phyloP scores from a whole-genome alignment of 2,888 invertebrate genomes.

The Pantelozetes paolii region DNA sequence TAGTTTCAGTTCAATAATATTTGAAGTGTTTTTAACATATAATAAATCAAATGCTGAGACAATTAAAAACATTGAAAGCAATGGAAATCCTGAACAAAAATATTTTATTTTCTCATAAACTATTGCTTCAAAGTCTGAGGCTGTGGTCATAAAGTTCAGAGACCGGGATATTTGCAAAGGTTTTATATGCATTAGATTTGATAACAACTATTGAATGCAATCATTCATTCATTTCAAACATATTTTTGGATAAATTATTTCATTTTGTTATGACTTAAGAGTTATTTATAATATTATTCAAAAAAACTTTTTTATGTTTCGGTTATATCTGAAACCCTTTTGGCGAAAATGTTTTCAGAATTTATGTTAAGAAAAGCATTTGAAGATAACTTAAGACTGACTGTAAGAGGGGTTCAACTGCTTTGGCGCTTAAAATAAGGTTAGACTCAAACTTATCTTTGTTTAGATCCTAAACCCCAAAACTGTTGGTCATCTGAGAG shows the following conservation, averaged over 20 bases:
- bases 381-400: background rate
- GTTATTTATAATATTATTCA: too few species aligned
- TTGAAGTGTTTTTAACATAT: too few species aligned
- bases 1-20: too few species aligned
- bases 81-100: too few species aligned
- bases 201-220: background rate
- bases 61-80: too few species aligned
- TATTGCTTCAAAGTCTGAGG: background rate
- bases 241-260: background rate
- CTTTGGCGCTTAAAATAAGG: constrained; percentile 7
- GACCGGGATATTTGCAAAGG: background rate
- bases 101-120: background rate
- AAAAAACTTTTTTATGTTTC: background rate
- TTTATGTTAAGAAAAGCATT: background rate
- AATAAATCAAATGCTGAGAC: too few species aligned
- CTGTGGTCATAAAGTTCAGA: background rate
- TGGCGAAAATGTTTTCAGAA: background rate
- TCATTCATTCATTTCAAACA: background rate
- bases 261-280: too few species aligned
- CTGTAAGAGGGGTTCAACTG: background rate
- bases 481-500: background rate
- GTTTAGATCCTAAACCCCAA: background rate
- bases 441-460: background rate
- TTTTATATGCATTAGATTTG: background rate
- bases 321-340: background rate